Evolutionary conservation across 2,797 vertebrate species (phyloP), one percentile per base, ranked within the genome.

Genomic region (Poliocrania exsul): DNA sequence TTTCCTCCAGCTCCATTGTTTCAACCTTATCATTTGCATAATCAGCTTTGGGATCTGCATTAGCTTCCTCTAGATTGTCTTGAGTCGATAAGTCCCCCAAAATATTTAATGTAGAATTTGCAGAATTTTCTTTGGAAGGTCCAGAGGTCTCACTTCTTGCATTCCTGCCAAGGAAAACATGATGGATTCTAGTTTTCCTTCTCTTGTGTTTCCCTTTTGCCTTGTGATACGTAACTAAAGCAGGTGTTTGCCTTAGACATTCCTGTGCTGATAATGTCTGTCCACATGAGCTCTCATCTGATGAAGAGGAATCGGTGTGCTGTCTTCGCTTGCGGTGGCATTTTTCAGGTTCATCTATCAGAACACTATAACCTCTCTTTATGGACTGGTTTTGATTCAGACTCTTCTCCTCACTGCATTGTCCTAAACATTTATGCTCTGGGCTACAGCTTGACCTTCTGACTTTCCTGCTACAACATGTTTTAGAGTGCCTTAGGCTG

Each of bases 351-450:
- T 98, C 97, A 24, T 93, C 95, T 19, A 62, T 92, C 72, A 97
- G 65, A 85, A 97, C 86, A 5, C 56, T 96, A 73, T 88, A 97
- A 51, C 96, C 96, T 96, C 98, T 98, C 94, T 98, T 98, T 29
- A 96, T 13, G 29, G 97, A 93, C 53, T 93, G 98, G 58, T 83
- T 97, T 58, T 96, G 97, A 78, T 77, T 94, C 1, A 3, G 26
- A 47, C 44, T 88, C 85, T 96, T 97, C 62, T 90, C 66, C 49
- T 95, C 90, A 11, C 86, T 94, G 80, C 82, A 94, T 38, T 91
- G 93, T 83, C 91, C 81, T 46, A 92, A 75, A 65, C 84, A 95
- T 29, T 79, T 95, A 73, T 94, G 95, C 64, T 96, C 96, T 29
- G 92, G 82, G 81, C 89, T 94, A 44, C 75, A 93, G 79, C 72